Conservation (phyloP, 2,888 invertebrate genomes). For the Argyresthia goedartella region DNA sequence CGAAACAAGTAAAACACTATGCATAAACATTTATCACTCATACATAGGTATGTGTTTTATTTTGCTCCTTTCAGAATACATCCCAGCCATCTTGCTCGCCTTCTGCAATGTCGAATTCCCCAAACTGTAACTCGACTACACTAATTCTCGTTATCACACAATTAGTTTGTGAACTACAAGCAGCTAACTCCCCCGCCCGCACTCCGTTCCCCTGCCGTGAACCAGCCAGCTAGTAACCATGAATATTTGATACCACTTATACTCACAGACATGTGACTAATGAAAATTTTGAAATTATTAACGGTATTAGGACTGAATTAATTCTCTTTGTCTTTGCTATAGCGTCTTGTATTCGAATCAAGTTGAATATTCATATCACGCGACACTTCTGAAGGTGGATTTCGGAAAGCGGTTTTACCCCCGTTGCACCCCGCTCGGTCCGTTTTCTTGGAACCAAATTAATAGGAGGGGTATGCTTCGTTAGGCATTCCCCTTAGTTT, state of each 20-base stretch:
- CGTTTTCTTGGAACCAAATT: constrained; percentile 40
- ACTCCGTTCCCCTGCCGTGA: too few species aligned
- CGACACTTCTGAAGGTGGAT: constrained; percentile 17
- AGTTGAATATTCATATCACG: constrained; percentile 42
- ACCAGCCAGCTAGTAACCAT: constrained; percentile 9
- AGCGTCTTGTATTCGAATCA: constrained; percentile 15
- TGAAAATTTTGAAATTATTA: constrained; percentile 24
- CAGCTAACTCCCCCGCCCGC: too few species aligned
- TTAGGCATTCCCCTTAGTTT: constrained; percentile 31
- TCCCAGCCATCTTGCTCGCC: too few species aligned
- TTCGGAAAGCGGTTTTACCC: not conserved
- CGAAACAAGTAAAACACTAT: too few species aligned
- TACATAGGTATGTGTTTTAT: too few species aligned
- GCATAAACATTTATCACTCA: too few species aligned
- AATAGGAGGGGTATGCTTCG: constrained; percentile 45
- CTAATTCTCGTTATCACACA: too few species aligned
- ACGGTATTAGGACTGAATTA: constrained; percentile 25
- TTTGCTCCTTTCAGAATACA: too few species aligned
- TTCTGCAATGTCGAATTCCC: too few species aligned
- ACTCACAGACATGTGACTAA: constrained; percentile 19
- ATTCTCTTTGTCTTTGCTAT: constrained; percentile 25
- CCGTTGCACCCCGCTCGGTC: not conserved
- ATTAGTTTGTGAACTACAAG: too few species aligned
- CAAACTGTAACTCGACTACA: too few species aligned
- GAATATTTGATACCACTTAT: constrained; percentile 32